Evolutionary conservation across 35 echinoderm and acorn worm genomes (phyloP).

Genomic region (Heliocidaris tuberculata): DNA sequence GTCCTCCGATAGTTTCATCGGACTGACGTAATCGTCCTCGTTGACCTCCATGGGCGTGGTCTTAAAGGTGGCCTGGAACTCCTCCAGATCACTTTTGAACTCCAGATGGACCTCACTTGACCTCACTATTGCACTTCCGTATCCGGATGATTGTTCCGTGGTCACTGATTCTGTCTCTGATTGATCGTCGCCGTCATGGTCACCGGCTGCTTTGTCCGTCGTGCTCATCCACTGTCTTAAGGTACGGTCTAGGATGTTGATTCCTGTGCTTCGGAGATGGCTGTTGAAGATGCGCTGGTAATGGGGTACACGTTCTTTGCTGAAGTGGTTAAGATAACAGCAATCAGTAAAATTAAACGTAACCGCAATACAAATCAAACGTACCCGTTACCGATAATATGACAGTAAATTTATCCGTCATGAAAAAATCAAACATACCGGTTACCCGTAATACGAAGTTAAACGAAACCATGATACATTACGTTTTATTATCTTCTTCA

Average conservation of each 20-base stretch:
- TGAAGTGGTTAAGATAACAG: conserved; percentile 1
- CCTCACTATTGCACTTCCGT: conserved; percentile 36
- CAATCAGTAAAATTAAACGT: not conserved
- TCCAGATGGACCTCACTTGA: conserved; percentile 35
- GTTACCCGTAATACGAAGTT: no score
- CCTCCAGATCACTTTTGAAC: conserved; percentile 11
- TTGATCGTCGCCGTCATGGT: not conserved
- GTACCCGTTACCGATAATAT: not conserved
- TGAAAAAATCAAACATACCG: no score
- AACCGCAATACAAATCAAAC: not conserved
- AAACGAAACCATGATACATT: no score
- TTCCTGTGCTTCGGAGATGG: conserved; percentile 52
- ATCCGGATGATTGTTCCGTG: conserved; percentile 59
- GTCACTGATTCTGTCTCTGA: conserved; percentile 46
- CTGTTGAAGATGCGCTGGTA: conserved; percentile 83
- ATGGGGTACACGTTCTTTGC: conserved; percentile 73
- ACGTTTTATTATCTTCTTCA: no score
- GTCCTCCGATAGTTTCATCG: conserved; percentile 46
- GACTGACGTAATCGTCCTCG: conserved; percentile 86
- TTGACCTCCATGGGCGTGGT: not conserved
- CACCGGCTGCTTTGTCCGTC: not conserved
- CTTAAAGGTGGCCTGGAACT: conserved; percentile 55
- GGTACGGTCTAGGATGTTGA: conserved; percentile 50
- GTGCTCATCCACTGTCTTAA: conserved; percentile 16
- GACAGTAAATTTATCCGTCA: not conserved